Percentiles rank a stretch among this genome's conserved stretches.
Conservation (phyloP, 2,888 invertebrate genomes). For the Aethes cnicana region DNA sequence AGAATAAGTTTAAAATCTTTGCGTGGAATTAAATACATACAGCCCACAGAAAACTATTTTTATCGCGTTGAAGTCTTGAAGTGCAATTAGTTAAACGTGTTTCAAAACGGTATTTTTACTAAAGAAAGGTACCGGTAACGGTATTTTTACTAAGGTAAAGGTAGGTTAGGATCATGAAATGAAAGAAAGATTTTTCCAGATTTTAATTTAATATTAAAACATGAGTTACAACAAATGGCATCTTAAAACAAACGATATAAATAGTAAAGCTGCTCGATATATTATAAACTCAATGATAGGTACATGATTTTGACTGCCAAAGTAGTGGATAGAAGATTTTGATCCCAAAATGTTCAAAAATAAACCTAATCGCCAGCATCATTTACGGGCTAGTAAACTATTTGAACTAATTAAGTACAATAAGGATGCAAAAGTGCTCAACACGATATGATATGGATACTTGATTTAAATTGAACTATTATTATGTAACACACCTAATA, state of each 20-base stretch:
- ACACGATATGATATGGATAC: conserved; percentile 22
- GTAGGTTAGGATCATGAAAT: no score
- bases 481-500: no score
- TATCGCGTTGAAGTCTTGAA: no score
- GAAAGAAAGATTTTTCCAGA: conserved; percentile 56
- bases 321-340: conserved; percentile 49
- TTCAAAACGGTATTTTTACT: no score
- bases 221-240: conserved; percentile 82
- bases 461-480: conserved; percentile 30
- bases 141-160: no score
- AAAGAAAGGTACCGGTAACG: no score
- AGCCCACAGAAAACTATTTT: no score
- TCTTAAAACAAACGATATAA: conserved; percentile 77
- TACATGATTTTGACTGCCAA: conserved; percentile 52
- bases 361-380: no score
- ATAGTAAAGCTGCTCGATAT: conserved; percentile 79
- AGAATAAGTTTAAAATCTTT: no score
- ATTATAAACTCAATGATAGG: conserved; percentile 41
- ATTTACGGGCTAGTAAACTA: conserved; percentile 49
- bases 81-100: no score
- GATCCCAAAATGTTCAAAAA: conserved; percentile 64
- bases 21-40: no score
- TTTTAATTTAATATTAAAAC: conserved; percentile 80
- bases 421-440: conserved; percentile 17
- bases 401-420: conserved; percentile 67